Conservation (phyloP, 2,888 invertebrate species). For the Ophion costatus region DNA sequence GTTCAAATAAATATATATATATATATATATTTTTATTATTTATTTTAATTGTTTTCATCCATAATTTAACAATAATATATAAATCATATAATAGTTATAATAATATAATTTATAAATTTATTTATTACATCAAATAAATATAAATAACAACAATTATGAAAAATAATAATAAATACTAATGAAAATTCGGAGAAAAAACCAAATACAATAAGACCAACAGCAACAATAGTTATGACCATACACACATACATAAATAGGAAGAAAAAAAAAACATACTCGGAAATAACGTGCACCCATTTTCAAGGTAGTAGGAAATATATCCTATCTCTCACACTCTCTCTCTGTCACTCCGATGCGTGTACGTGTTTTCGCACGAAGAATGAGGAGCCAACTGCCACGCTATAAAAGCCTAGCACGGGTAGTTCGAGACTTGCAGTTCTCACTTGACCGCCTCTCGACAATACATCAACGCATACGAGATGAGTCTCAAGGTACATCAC, state of each 20-base stretch:
- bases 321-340: neutral
- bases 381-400: slow-evolving; percentile 62
- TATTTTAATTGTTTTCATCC: no score
- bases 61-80: no score
- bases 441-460: slow-evolving; percentile 76
- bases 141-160: no score
- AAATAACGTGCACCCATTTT: slow-evolving; percentile 15
- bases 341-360: slow-evolving; percentile 33
- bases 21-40: no score
- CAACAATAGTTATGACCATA: neutral
- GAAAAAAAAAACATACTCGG: neutral
- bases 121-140: no score
- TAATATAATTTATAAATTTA: no score
- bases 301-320: slow-evolving; percentile 37
- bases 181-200: no score
- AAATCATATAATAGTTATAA: no score
- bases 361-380: slow-evolving; percentile 62
- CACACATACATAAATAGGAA: neutral
- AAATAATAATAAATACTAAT: no score
- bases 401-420: slow-evolving; percentile 80
- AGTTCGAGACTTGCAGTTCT: slow-evolving; percentile 80
- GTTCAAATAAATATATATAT: no score
- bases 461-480: slow-evolving; percentile 73
- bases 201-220: no score
- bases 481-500: slow-evolving; percentile 78